phyloP scores from a whole-genome alignment of 2,888 invertebrate species.

The Zygothrica quintamaculata region DNA sequence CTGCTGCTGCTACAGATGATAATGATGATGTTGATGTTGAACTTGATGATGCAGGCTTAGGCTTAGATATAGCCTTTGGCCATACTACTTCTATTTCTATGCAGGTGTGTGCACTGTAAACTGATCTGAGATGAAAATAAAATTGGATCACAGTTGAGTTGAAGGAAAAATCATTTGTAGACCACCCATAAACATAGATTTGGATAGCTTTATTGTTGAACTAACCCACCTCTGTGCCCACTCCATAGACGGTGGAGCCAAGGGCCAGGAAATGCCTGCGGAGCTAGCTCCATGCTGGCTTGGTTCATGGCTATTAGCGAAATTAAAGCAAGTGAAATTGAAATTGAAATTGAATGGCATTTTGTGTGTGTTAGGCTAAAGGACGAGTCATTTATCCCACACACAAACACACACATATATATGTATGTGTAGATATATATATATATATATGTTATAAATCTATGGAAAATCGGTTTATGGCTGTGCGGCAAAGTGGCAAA shows the following conservation, averaged over 20 bases:
- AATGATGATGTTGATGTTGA: background rate
- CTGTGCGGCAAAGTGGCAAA: conserved; percentile 26
- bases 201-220: conserved; percentile 5
- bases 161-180: conserved; percentile 4
- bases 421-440: background rate
- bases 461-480: conserved; percentile 33
- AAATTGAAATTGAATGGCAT: conserved; percentile 21
- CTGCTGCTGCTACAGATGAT: conserved; percentile 4
- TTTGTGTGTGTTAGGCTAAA: conserved; percentile 9
- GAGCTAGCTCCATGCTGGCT: background rate
- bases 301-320: conserved; percentile 27
- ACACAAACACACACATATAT: background rate
- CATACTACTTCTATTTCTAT: too few relatives aligned
- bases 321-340: conserved; percentile 21
- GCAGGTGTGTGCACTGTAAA: conserved; percentile 4
- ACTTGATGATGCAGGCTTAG: background rate
- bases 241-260: too few relatives aligned
- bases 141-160: background rate
- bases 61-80: background rate
- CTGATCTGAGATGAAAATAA: background rate
- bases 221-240: too few relatives aligned
- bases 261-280: conserved; percentile 21
- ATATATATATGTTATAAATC: background rate
- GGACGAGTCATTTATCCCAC: background rate
- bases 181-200: conserved; percentile 17